These are phyloP conservation scores for Mylabris sibirica DNA, from an alignment of 2,888 invertebrate species.

Conservation along the genomic window DNA sequence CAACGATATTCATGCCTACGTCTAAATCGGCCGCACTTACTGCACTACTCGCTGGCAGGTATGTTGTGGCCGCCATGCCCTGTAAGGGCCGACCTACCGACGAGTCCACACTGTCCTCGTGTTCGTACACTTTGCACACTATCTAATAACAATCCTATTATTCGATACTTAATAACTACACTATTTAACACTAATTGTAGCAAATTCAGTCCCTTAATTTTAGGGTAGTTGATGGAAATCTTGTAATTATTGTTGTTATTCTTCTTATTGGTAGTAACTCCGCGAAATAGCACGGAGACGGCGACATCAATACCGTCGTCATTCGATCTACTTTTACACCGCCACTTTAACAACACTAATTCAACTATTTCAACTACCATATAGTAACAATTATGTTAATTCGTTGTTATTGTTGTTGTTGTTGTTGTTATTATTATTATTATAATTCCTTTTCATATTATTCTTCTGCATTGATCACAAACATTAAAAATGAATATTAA, in stretches of 20 bases:
- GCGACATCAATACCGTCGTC: slow-evolving; percentile 9
- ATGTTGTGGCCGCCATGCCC: slow-evolving; percentile 96
- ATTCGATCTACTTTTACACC: slow-evolving; percentile 7
- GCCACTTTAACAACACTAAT: slow-evolving; percentile 5
- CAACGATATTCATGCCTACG: slow-evolving; percentile 77
- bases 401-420: background rate
- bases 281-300: background rate
- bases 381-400: slow-evolving; percentile 1
- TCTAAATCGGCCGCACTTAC: slow-evolving; percentile 77
- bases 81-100: slow-evolving; percentile 66
- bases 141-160: slow-evolving; percentile 19
- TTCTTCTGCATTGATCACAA: slow-evolving; percentile 10
- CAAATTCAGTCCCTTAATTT: background rate
- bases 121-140: slow-evolving; percentile 54
- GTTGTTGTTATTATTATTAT: too few species aligned
- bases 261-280: background rate
- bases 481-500: slow-evolving; percentile 1
- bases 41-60: slow-evolving; percentile 81
- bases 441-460: background rate
- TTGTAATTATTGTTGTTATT: background rate
- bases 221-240: background rate
- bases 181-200: background rate
- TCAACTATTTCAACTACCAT: slow-evolving; percentile 6
- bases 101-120: slow-evolving; percentile 58
- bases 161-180: background rate